These are phyloP conservation scores for Epinotia bilunana DNA, from an alignment of 2,888 invertebrate species.

Conservation along the genomic window DNA sequence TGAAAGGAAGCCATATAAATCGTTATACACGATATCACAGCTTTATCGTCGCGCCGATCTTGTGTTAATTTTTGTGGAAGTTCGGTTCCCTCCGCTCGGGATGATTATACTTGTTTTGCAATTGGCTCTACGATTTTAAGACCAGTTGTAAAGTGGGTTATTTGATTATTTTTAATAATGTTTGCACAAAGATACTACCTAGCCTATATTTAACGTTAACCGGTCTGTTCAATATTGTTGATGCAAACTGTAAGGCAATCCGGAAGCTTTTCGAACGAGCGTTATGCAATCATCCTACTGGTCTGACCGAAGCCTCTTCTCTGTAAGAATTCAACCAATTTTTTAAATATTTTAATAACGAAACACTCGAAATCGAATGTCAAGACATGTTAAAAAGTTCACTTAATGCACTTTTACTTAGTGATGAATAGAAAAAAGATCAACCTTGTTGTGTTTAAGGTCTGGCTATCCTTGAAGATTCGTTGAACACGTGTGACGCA, in stretches of 20 bases:
- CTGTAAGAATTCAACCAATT: too few species aligned
- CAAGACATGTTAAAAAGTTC: not conserved
- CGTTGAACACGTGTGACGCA: not conserved
- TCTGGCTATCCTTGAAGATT: not conserved
- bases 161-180: too few species aligned
- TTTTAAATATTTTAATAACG: too few species aligned
- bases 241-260: too few species aligned
- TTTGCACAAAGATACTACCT: too few species aligned
- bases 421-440: not conserved
- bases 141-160: not conserved
- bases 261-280: too few species aligned
- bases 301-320: too few species aligned
- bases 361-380: too few species aligned
- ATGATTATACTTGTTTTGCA: conserved; percentile 17
- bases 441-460: too few species aligned
- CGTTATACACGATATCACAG: conserved; percentile 34
- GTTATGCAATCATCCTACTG: too few species aligned
- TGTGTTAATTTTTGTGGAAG: conserved; percentile 26
- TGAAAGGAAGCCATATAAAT: conserved; percentile 33
- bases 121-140: not conserved
- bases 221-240: too few species aligned
- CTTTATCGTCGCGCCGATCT: conserved; percentile 26
- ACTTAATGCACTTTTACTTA: not conserved
- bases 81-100: conserved; percentile 25
- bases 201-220: too few species aligned